phyloP scores from a whole-genome alignment of 2,113 vertebrate genomes.

The sheep (Ovis aries) region DNA sequence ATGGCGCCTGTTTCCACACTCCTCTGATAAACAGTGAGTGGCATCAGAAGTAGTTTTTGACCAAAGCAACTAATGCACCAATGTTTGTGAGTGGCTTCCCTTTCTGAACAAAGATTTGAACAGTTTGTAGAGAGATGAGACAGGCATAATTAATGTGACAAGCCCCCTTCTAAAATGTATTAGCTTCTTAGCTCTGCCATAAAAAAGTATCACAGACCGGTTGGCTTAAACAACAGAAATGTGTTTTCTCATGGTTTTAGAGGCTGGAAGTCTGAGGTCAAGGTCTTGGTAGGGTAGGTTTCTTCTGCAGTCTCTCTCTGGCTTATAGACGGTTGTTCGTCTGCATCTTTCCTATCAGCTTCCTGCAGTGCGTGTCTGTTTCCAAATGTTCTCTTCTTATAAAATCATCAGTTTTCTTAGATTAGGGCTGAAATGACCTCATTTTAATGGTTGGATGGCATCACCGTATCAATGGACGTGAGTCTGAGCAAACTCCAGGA shows the following conservation, averaged over 20 bases:
- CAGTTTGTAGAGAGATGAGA: too few relatives aligned
- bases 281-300: not conserved
- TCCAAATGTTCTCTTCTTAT: not conserved
- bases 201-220: not conserved
- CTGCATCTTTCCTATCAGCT: not conserved
- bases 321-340: not conserved
- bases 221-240: not conserved
- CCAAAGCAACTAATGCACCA: not conserved
- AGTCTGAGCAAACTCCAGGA: not conserved
- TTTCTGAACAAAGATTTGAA: not conserved
- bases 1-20: not conserved
- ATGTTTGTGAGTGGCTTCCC: not conserved
- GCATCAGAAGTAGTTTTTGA: not conserved
- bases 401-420: not conserved
- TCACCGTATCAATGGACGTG: not conserved
- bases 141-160: not conserved
- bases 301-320: not conserved
- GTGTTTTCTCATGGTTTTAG: not conserved
- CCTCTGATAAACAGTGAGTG: not conserved
- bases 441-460: not conserved
- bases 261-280: not conserved
- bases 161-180: not conserved
- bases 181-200: not conserved
- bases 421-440: not conserved
- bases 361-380: not conserved